Percentiles rank a stretch among this genome's conserved stretches.
Conservation (phyloP, 2,797 vertebrate genomes). For the Dromococcyx pavoninus region DNA sequence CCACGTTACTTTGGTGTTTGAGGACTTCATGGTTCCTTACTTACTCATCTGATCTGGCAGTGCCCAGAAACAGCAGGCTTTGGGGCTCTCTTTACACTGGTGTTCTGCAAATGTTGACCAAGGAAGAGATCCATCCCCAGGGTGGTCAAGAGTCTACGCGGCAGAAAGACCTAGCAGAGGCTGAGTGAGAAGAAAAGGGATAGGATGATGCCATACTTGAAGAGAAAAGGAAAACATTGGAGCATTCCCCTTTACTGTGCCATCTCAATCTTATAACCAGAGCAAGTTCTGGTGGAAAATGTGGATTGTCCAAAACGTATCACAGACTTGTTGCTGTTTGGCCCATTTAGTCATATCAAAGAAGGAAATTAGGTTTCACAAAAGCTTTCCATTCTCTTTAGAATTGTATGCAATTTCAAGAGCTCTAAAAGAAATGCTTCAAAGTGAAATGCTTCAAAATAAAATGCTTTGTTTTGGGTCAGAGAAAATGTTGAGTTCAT, state of each 20-base stretch:
- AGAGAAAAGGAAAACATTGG: not conserved
- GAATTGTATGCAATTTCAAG: not conserved
- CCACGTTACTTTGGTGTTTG: not conserved
- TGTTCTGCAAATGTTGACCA: not conserved
- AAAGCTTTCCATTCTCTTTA: not conserved
- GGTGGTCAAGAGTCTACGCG: accelerated
- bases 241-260: not conserved
- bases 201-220: not conserved
- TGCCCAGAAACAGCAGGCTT: not conserved
- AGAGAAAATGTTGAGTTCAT: not conserved
- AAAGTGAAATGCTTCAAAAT: not conserved
- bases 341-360: not conserved
- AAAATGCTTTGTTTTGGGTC: not conserved
- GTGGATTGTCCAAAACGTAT: not conserved
- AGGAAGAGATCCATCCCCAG: not conserved
- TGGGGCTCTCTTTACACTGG: not conserved
- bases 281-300: not conserved
- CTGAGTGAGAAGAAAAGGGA: not conserved
- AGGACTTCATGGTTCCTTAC: not conserved
- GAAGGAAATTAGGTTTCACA: not conserved
- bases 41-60: not conserved
- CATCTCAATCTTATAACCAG: not conserved
- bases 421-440: not conserved
- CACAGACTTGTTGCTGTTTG: not conserved
- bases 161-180: not conserved